Base-by-base conservation (phyloP, 1,140 invertebrate species). In the Theocolax elegans region DNA sequence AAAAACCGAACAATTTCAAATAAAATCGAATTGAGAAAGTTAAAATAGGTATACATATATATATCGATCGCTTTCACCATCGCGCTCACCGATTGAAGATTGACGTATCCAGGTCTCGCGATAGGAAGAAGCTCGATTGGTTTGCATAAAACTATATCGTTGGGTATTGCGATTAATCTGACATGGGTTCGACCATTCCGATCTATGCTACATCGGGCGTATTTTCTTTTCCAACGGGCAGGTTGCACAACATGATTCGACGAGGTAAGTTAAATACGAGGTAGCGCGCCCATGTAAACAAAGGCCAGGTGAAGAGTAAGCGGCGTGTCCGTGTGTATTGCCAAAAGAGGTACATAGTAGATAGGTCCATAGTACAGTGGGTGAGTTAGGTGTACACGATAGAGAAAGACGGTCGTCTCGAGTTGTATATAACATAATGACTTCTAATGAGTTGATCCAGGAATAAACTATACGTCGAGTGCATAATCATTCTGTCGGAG, bases 61-160 rank as follows among this genome's bases (percentile, higher is more conserved):
- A 35, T 35, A 35, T 10, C 31, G 31, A 35, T 35, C 31, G 27
- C 23, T 51, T 51, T 51, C 23, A 51, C 48, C 48, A 23, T 13
- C 48, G 23, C 23, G 21, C 21, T 25, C 48, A 35, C 17, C 49
- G 31, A 72, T 72, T 69, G 65, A 62, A 67, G 56, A 77, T 46
- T 54, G 69, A 77, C 74, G 67, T 76, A 72, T 75, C 48, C 63
- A 67, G 19, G 40, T 63, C 46, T 63, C 29, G 51, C 27, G 31
- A 35, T 54, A 54, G 51, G 15, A 35, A 54, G 29, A 54, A 54
- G 51, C 29, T 35, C 51, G 10, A 35, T 35, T 35, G 51, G 7
- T 7, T 51, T 12, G n/a, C 3, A 65, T 35, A 67, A 71, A 42
- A 68, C 44, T 35, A 35, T 35, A 35, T 4, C 4, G n/a, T n/a